Evolutionary conservation across 2,888 invertebrate genomes (phyloP).

Genomic region (Rugalucina vietnamica): DNA sequence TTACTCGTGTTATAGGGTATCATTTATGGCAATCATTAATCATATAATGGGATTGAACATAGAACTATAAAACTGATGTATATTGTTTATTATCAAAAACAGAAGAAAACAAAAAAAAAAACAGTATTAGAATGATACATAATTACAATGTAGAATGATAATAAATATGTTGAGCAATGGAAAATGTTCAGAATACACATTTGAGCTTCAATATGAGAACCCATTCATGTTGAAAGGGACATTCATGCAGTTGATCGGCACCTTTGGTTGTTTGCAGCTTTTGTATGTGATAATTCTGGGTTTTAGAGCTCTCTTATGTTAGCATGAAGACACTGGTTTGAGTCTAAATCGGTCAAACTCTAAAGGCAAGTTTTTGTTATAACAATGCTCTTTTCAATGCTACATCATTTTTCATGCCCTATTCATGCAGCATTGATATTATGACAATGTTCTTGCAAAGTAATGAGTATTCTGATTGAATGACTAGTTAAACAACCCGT

Average conservation of each 20-base stretch:
- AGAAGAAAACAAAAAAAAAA: background rate
- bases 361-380: too few species aligned
- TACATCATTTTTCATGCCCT: too few species aligned
- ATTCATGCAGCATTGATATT: background rate
- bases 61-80: too few species aligned
- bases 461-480: background rate
- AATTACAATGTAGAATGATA: background rate
- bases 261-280: background rate
- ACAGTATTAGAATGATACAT: background rate
- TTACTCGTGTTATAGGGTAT: too few species aligned
- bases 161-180: constrained; percentile 15
- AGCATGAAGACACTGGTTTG: too few species aligned
- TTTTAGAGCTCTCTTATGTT: too few species aligned
- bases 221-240: background rate
- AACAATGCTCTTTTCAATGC: too few species aligned
- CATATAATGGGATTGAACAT: too few species aligned
- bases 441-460: background rate
- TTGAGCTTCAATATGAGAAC: background rate
- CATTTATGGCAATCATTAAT: too few species aligned
- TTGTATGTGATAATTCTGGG: too few species aligned
- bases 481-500: background rate
- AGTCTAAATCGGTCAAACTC: too few species aligned
- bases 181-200: background rate
- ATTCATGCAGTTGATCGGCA: background rate
- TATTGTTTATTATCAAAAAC: background rate